Evolutionary conservation across 2,797 vertebrate genomes (phyloP).

Genomic region (Enteromius thamalakanensis): DNA sequence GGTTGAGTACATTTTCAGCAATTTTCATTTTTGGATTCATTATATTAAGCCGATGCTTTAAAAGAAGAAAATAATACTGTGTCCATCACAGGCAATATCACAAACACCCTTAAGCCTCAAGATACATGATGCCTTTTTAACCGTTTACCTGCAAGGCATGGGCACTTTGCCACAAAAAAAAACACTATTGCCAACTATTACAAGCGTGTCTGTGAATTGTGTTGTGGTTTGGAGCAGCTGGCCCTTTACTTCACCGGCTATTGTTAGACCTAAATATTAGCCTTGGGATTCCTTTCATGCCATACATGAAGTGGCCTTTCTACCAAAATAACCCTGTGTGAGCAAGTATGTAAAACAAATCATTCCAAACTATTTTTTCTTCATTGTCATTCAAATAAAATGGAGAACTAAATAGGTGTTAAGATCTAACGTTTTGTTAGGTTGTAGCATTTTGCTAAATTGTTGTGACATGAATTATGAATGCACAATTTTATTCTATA

Average conservation of each 20-base stretch:
- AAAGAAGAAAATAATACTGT: not conserved
- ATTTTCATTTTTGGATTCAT: not conserved
- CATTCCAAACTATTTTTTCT: not conserved
- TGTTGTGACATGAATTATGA: not conserved
- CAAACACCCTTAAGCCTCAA: not conserved
- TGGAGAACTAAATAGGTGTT: not conserved
- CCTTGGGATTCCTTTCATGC: conserved; percentile 60
- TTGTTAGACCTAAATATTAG: conserved; percentile 73
- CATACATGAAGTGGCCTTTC: conserved; percentile 37
- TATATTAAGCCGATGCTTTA: not conserved
- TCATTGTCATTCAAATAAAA: not conserved
- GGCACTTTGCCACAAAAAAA: not conserved
- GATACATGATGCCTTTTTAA: not conserved
- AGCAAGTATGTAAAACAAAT: not conserved
- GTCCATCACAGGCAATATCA: not conserved
- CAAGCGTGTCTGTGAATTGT: conserved; percentile 26
- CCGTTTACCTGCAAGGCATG: not conserved
- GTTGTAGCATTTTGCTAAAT: not conserved
- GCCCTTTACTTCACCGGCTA: conserved; percentile 67
- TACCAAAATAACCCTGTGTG: conserved; percentile 29
- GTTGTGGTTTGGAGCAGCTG: conserved; percentile 61
- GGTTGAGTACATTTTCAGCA: not conserved
- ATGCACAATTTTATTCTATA: not conserved
- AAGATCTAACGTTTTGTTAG: not conserved
- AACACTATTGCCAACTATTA: not conserved